Evolutionary conservation across 2,797 vertebrate species (phyloP), one percentile per base, ranked within the genome.

Genomic region (Poecilia picta): DNA sequence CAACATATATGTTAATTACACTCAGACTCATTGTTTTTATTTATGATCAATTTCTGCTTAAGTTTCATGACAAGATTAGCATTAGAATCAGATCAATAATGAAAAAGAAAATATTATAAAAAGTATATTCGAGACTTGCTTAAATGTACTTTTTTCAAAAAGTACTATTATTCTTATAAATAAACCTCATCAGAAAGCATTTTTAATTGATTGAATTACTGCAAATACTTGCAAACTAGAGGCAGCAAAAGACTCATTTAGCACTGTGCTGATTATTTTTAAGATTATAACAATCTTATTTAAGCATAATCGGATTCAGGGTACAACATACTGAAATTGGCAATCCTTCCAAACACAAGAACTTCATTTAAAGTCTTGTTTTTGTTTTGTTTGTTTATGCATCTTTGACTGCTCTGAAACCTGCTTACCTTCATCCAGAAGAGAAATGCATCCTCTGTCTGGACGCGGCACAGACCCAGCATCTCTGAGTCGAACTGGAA

Each of bases 401-500:
- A 16, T 62, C 5, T 62, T 33, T 62, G 25, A 31, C 10, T n/a
- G 55, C 43, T 36, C n/a, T 73, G 15, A 77, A 74, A 62, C n/a
- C 16, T 12, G 7, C 16, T 53, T 53, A 51, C 55, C 39, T 33
- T 68, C 13, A 49, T 55, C 8, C 23, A 12, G 6, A 6, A 57
- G 70, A 64, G 8, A 15, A 75, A 43, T 51, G 13, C 16, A 53
- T 64, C 33, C 7, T 25, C 43, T 33, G 55, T 39, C 46, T 73
- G 39, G 15, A 45, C 8, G 46, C 8, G 41, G 74, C 45, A 73
- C 68, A n/a, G 45, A 66, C 68, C 76, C 57, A 73, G 57, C 39
- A 49, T 71, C 53, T 53, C 20, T 77, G n/a, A 39, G 31, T 72
- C 41, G 57, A 73, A 41, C 53, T 72, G 49, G 47, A 73, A 68